These are phyloP conservation scores for Pseudomyrmex pallidus DNA, from an alignment of 1,140 invertebrate genomes.

Conservation along the genomic window DNA sequence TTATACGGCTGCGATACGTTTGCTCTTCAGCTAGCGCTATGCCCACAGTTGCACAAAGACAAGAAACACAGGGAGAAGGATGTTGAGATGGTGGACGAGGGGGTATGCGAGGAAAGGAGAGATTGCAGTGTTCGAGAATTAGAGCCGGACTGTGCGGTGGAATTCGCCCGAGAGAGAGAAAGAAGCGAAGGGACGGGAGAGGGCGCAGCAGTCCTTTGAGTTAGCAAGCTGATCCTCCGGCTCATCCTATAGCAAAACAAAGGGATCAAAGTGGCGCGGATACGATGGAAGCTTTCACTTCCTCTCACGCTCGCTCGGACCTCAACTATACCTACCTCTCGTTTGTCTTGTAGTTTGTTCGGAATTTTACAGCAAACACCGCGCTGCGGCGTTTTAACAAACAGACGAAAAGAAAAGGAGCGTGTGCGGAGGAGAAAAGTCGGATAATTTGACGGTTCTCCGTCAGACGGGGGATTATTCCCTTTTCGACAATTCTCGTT, in stretches of 20 bases:
- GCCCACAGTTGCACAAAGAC: slow-evolving; percentile 64
- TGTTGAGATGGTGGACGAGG: not conserved
- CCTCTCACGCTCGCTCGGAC: slow-evolving; percentile 39
- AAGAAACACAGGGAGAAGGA: not conserved
- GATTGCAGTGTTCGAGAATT: slow-evolving; percentile 43
- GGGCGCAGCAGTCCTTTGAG: slow-evolving; percentile 72
- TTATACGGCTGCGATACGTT: slow-evolving; percentile 75
- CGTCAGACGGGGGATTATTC: not conserved
- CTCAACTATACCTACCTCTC: slow-evolving; percentile 53
- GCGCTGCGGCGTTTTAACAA: slow-evolving; percentile 66
- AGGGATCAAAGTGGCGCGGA: slow-evolving; percentile 73
- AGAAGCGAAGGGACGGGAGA: slow-evolving; percentile 47
- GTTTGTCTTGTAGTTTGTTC: slow-evolving; percentile 75
- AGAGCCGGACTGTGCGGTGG: slow-evolving; percentile 56
- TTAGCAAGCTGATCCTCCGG: slow-evolving; percentile 76
- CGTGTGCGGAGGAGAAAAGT: not conserved
- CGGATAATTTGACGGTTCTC: slow-evolving; percentile 49
- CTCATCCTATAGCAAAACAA: slow-evolving; percentile 77
- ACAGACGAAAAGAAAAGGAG: slow-evolving; percentile 6
- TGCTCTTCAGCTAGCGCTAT: slow-evolving; percentile 73
- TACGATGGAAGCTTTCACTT: slow-evolving; percentile 71
- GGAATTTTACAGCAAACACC: slow-evolving; percentile 74
- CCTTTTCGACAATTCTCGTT: slow-evolving; percentile 60
- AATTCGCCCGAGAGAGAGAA: slow-evolving; percentile 60
- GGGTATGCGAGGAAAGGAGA: not conserved